Base-by-base conservation (phyloP, 2,888 invertebrate genomes). In the Drosophila cognata region DNA sequence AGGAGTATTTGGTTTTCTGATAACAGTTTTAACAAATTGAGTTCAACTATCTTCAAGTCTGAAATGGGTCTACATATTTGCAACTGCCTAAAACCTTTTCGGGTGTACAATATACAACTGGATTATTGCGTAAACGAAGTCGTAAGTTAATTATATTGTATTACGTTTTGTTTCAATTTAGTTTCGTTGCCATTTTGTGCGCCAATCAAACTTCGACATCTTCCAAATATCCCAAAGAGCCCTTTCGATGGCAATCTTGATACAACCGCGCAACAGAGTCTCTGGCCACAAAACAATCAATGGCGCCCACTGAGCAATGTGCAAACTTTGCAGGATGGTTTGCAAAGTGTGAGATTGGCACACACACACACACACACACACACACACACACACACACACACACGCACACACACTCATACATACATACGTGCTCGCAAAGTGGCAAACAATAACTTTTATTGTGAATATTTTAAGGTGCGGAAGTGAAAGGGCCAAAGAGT, bases 371-470 rank as follows among this genome's bases (percentile, higher is more conserved):
- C 33, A 59, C 28, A 65, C 25, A 59, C 38, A 60, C 50, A 51
- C 50, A 29, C 21, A 57, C 28, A 59, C 57, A 51, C 51, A 46
- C 28, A 36, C 53, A 28, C 18, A 25, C n/a, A 21, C 29, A 10
- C 25, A 41, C 25, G 11, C n/a, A 41, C 33, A 48, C 28, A 62
- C 18, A 55, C 38, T 29, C n/a, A 50, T 38, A 33, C 16, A 50
- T 4, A 38, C 38, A 62, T 64, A 43, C 46, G 25, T 56, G 55
- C 18, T 58, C 31, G 46, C 51, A 70, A 67, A 78, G 65, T 73
- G 78, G 83, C 83, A 81, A 88, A 85, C 84, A 88, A 86, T 84
- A 86, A 86, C 84, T 86, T 89, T 78, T 87, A 82, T 84, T 86
- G 86, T 88, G 85, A 86, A 89, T 86, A 88, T 80, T 88, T 80